Evolutionary conservation across 2,797 vertebrate species (phyloP).

Genomic region (Muscicapa comitata): DNA sequence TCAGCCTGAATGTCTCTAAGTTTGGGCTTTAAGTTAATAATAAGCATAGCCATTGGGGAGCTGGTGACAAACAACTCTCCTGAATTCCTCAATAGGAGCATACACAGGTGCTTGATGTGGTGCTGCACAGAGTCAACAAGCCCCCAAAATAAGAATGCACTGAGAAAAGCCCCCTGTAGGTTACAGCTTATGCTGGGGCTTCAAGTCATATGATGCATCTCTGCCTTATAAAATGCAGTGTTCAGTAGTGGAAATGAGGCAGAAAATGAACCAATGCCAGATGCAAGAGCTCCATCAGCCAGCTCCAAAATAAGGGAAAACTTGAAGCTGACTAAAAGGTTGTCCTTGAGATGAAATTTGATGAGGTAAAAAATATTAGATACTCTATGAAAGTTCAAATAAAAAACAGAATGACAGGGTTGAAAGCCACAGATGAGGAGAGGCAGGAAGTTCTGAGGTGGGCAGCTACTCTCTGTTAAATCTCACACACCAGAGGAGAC

Average conservation of each 20-base stretch:
- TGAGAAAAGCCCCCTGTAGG: neutral
- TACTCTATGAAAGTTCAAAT: neutral
- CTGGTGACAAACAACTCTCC: neutral
- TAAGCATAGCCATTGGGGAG: neutral
- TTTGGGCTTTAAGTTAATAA: neutral
- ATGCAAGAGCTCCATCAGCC: neutral
- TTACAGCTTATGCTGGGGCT: neutral
- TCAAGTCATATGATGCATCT: neutral
- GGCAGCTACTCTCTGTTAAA: neutral
- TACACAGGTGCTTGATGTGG: rapidly evolving
- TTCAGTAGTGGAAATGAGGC: neutral
- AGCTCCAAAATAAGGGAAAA: neutral
- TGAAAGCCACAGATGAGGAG: neutral
- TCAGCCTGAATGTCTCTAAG: neutral
- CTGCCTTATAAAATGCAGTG: neutral
- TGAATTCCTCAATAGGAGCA: neutral
- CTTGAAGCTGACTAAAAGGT: neutral
- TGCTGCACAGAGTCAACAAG: neutral
- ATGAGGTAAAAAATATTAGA: neutral
- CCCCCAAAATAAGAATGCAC: neutral
- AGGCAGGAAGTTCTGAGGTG: neutral
- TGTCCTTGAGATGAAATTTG: neutral
- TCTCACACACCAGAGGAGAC: neutral
- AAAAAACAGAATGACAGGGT: neutral
- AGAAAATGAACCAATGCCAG: neutral